Evolutionary conservation across 2,797 vertebrate genomes (phyloP).

Genomic region (Sebastes taczanowskii): DNA sequence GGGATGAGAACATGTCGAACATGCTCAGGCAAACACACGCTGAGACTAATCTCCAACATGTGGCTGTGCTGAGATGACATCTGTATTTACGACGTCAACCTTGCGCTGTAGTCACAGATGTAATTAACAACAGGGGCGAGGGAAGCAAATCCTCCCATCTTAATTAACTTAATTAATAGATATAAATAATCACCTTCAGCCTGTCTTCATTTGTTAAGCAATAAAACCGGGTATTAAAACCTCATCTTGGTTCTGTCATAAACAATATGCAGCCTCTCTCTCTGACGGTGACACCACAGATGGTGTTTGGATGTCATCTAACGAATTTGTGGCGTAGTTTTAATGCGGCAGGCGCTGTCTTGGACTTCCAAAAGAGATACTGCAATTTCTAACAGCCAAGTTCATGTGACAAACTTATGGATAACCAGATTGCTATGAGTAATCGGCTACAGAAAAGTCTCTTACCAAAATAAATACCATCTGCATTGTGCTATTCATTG

Average conservation of each 20-base stretch:
- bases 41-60: constrained; percentile 33
- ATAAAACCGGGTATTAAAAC: constrained; percentile 79
- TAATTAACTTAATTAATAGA: constrained; percentile 83
- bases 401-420: constrained; percentile 67
- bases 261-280: constrained; percentile 69
- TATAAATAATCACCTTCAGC: constrained; percentile 83
- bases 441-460: constrained; percentile 49
- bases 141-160: constrained; percentile 73
- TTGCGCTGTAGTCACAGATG: constrained; percentile 42
- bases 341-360: constrained; percentile 33
- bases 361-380: constrained; percentile 44
- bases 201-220: constrained; percentile 80
- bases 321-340: constrained; percentile 47
- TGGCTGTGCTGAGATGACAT: constrained; percentile 59
- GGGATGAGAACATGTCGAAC: neutral
- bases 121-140: constrained; percentile 75
- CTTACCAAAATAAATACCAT: constrained; percentile 56
- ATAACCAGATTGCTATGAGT: constrained; percentile 56
- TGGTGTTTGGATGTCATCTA: constrained; percentile 65
- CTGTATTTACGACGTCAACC: constrained; percentile 65
- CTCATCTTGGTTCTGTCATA: constrained; percentile 74
- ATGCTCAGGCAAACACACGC: constrained; percentile 22
- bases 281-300: constrained; percentile 65
- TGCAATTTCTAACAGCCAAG: constrained; percentile 47
- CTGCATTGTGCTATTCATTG: constrained; percentile 68